phyloP scores from a whole-genome alignment of 1,140 invertebrate species.

The Ectropis grisescens region DNA sequence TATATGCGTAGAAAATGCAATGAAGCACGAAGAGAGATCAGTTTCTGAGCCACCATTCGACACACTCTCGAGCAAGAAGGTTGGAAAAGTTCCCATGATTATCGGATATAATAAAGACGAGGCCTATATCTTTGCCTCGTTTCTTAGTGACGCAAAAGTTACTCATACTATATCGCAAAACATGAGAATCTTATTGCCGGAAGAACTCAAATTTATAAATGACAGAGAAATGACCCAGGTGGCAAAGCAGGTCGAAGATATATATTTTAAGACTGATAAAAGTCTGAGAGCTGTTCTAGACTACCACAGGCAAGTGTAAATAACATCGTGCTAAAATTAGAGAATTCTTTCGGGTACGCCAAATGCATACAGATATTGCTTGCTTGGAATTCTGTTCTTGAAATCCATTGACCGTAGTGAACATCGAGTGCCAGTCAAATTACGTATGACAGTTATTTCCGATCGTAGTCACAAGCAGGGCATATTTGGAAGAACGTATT shows the following conservation, averaged over 20 bases:
- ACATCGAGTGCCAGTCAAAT: too few relatives aligned
- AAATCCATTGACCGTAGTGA: too few relatives aligned
- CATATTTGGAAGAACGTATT: too few relatives aligned
- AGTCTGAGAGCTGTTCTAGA: constrained; percentile 23
- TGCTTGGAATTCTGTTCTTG: too few relatives aligned
- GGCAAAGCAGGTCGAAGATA: constrained; percentile 27
- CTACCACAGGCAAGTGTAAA: constrained; percentile 36
- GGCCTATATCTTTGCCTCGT: constrained; percentile 40
- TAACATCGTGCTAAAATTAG: neutral
- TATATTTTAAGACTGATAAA: constrained; percentile 38
- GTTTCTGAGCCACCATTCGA: constrained; percentile 28
- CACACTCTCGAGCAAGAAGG: constrained; percentile 17
- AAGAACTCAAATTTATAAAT: constrained; percentile 32
- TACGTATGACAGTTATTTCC: too few relatives aligned
- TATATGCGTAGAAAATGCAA: constrained; percentile 38
- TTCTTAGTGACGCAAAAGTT: constrained; percentile 23
- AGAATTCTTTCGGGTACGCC: too few relatives aligned
- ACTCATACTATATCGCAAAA: constrained; percentile 17
- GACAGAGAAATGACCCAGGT: constrained; percentile 27
- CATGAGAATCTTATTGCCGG: constrained; percentile 32
- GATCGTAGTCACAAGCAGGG: too few relatives aligned
- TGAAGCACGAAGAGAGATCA: constrained; percentile 39
- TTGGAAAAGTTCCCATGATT: constrained; percentile 30
- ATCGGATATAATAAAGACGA: constrained; percentile 53
- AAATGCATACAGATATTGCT: too few relatives aligned